phyloP scores from a whole-genome alignment of 2,888 invertebrate species.

The Ormyrus rosae region DNA sequence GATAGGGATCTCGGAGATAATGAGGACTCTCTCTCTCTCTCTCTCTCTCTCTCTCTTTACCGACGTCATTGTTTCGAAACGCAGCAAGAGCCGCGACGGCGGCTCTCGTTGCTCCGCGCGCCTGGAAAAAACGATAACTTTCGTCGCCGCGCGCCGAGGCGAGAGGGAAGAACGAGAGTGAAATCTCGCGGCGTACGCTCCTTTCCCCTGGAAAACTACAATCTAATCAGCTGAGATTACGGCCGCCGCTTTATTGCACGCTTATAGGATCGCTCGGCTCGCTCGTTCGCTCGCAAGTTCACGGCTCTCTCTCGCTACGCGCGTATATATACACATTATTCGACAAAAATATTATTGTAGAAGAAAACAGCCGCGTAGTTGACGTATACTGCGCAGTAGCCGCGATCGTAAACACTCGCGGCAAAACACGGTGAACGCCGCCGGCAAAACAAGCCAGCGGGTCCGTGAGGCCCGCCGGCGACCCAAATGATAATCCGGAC shows the following conservation, averaged over 20 bases:
- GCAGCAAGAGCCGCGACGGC: no score
- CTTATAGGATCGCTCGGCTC: no score
- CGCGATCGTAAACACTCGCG: not conserved
- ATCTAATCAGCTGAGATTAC: not conserved
- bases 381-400: no score
- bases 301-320: no score
- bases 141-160: not conserved
- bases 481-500: constrained; percentile 67
- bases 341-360: no score
- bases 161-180: constrained; percentile 30
- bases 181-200: constrained; percentile 11
- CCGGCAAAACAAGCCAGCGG: constrained; percentile 64
- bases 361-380: no score
- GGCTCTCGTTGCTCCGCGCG: no score
- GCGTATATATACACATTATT: no score
- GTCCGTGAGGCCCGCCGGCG: constrained; percentile 57
- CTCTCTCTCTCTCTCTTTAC: constrained; percentile 23
- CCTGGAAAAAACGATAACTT: constrained; percentile 21
- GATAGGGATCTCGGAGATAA: constrained; percentile 19
- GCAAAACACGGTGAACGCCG: constrained; percentile 36
- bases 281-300: no score
- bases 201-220: constrained; percentile 2
- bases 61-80: constrained; percentile 36
- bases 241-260: no score
- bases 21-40: constrained; percentile 16